Base-by-base conservation (phyloP, 2,888 invertebrate genomes). In the Rhagophthalmus giganteus region DNA sequence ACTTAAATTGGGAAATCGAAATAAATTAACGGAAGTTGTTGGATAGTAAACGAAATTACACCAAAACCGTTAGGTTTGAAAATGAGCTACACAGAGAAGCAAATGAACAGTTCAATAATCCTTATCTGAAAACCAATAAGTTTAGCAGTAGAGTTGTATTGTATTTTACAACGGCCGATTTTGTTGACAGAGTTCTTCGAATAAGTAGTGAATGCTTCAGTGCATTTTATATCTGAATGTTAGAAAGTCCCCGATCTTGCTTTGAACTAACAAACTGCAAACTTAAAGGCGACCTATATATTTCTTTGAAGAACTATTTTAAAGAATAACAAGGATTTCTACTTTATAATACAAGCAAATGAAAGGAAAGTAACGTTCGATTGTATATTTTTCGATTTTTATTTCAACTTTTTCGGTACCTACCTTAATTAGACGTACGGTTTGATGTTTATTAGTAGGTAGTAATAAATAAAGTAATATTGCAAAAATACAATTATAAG, bases 151-250 rank as follows among this genome's bases (percentile, higher is more conserved):
- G 31, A 41, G 40, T 14, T 41, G 40, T 41, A 41, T 41, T 41
- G 40, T 41, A 24, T 41, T 41, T 30, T 11, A 24, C 11, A 10
- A 31, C 24, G 40, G n/a, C 12, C n/a, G 40, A 41, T 32, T 41
- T 32, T 41, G 40, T 41, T 41, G 31, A 41, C 40, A 41, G 31
- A 32, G 31, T 41, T 41, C 14, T n/a, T n/a, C n/a, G n/a, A n/a
- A n/a, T 31, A 34, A 41, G 30, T 32, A 31, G 10, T 32, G 31
- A 41, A 41, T 41, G 40, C 40, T 41, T 41, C 31, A 25, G 25
- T 41, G 40, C 40, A 31, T 32, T 41, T 41, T 41, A 41, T 41
- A 41, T 41, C 30, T 31, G 40, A 32, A 41, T 41, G 40, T 41
- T 32, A 25, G 40, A 12, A 41, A 41, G 16, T 41, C 32, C 14